Evolutionary conservation across 2,113 vertebrate species (phyloP), one percentile per base, ranked within the genome.

Genomic region (Alligator mississippiensis): DNA sequence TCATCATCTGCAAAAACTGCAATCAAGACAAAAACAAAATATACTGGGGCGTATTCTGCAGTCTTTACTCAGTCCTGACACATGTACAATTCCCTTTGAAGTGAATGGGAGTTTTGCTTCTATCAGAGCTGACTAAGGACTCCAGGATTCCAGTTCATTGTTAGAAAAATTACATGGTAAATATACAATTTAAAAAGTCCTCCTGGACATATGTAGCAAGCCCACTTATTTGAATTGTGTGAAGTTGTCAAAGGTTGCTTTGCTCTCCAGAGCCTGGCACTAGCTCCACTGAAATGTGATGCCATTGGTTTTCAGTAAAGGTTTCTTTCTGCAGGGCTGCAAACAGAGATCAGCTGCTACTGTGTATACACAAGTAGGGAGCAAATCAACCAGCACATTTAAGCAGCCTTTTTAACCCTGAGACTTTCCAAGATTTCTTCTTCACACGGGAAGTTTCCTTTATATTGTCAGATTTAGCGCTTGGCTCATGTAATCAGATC

Each of bases 201-300:
- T 81, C 74, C 91, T 90, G 78, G 91, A 97, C 95, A 93, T 47
- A 47, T 68, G 90, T 87, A 90, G 93, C 85, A 82, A 97, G 95
- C 11, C 82, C 3, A 12, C 93, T 80, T 91, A 94, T 95, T 91
- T 72, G 82, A 90, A 96, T 93, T 91, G 94, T 97, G 97, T 96
- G 97, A 98, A 98, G 97, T 97, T 98, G 97, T 98, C 96, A 96
- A 97, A 98, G 98, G 97, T 97, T 97, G 97, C 97, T 97, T 94
- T 97, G 98, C 97, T 97, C 96, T 97, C 97, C 95, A 93, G 96
- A 97, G 97, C 98, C 98, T 99, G 98, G 98, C 98, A 98, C 97
- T 93, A 93, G 98, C 98, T 98, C 98, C 66, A 11, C 97, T 98
- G 98, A 98, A 99, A 99, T 98, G 98, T 97, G 99, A 99, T 98